Conservation (phyloP, 2,888 invertebrate genomes). For the Monochamus alternatus region DNA sequence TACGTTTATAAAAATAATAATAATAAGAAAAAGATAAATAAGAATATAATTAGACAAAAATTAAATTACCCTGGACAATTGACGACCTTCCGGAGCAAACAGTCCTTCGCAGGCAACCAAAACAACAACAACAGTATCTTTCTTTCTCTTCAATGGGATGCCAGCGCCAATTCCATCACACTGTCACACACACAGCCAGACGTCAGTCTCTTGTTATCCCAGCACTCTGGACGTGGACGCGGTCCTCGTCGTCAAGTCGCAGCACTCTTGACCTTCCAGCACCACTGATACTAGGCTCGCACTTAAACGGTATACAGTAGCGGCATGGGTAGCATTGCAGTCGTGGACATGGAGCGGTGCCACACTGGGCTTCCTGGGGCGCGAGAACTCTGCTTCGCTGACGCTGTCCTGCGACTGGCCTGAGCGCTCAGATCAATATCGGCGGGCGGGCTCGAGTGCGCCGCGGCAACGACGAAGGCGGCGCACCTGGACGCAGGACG, state of each 20-base stretch:
- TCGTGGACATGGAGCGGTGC: conserved; percentile 32
- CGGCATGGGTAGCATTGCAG: neutral
- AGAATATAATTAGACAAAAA: too few relatives aligned
- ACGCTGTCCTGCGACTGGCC: conserved; percentile 66
- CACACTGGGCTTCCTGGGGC: conserved; percentile 17
- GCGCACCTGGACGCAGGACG: conserved; percentile 8
- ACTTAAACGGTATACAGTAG: neutral
- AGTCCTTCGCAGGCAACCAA: neutral
- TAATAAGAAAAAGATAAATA: too few relatives aligned
- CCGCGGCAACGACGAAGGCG: conserved; percentile 36
- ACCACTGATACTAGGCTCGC: neutral
- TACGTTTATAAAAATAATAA: too few relatives aligned
- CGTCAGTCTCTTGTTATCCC: neutral
- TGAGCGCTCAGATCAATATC: conserved; percentile 67
- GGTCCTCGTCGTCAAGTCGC: too few relatives aligned
- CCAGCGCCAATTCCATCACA: neutral
- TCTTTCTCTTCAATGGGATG: neutral
- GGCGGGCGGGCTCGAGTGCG: conserved; percentile 57
- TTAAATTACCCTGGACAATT: neutral
- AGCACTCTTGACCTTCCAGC: neutral
- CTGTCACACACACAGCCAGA: neutral
- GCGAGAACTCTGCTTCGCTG: conserved; percentile 56
- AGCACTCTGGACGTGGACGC: neutral
- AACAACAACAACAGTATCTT: neutral
- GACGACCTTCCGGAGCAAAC: neutral